Evolutionary conservation across 2,797 vertebrate species (phyloP), one percentile per base, ranked within the genome.

Genomic region (Danio tinwini): DNA sequence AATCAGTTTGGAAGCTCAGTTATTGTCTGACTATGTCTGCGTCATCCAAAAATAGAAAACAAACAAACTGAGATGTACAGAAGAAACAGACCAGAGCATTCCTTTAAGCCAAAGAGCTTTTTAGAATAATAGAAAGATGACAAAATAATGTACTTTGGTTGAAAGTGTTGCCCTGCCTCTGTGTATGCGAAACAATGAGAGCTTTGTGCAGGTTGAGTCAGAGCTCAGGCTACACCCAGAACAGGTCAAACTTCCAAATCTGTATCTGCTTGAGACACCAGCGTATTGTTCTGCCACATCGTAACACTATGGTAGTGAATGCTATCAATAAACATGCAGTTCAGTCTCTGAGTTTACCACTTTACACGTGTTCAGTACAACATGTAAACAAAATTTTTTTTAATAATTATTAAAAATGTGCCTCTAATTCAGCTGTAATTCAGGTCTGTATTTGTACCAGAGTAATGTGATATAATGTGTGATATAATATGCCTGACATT

Each of bases 141-240:
- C 58, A 65, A 56, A 40, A 13, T 14, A 6, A 53, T 37, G 69
- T 17, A 53, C 7, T 11, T 69, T 69, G 5, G 19, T 59, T 19
- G 12, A 0, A 42, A 71, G 59, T 29, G 14, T 63, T 53, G 56
- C 50, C 21, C 47, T 53, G 61, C 53, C 63, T 70, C 39, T 74
- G 7, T 49, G 49, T 8, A 42, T 73, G 1, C 40, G 52, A 80
- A 65, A 81, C 72, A 83, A 81, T 59, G 37, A 16, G 29, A n/a
- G 37, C 44, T 63, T 83, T 82, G 80, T 74, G 21, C 39, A 21
- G 13, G 1, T 19, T 83, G 79, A 81, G 75, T 81, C 84, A 81
- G 74, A 55, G 14, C 16, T 7, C 50, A n/a, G 73, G 49, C 76
- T 64, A 81, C 84, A 76, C 82, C 84, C 84, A 76, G 50, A 74